Conservation (phyloP, 1,140 invertebrate genomes). For the Mylabris phalerata region DNA sequence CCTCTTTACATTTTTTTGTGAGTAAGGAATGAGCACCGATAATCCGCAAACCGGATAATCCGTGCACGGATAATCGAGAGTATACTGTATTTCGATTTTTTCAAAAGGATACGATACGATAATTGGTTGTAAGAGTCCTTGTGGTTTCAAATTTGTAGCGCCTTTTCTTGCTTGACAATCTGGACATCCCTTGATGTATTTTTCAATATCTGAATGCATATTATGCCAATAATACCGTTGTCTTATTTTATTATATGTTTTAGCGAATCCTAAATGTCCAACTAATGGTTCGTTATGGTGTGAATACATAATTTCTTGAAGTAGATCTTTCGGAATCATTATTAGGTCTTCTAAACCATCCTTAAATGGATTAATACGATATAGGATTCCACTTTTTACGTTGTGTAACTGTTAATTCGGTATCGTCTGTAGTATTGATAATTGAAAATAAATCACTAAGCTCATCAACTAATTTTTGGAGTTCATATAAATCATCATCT, state of each 20-base stretch:
- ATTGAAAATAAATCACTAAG: constrained; percentile 29
- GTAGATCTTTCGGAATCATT: constrained; percentile 14
- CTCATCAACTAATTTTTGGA: not conserved
- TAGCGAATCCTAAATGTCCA: constrained; percentile 21
- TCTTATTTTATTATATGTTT: too few relatives aligned
- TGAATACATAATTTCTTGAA: constrained; percentile 11
- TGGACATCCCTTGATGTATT: constrained; percentile 7
- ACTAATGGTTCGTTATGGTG: constrained; percentile 15
- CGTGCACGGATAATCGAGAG: too few relatives aligned
- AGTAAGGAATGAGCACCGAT: too few relatives aligned
- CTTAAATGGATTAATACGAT: constrained; percentile 1
- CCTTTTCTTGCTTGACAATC: constrained; percentile 24
- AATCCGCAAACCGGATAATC: too few relatives aligned
- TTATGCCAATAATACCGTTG: constrained; percentile 21
- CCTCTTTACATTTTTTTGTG: too few relatives aligned
- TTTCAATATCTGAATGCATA: constrained; percentile 18
- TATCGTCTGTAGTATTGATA: not conserved
- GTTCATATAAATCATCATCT: not conserved
- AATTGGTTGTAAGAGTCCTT: constrained; percentile 22
- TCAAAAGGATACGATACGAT: constrained; percentile 17
- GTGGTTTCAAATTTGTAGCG: constrained; percentile 9
- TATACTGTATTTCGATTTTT: constrained; percentile 15
- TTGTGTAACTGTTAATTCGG: not conserved
- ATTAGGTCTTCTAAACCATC: constrained; percentile 13
- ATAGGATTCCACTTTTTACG: constrained; percentile 3